phyloP scores from a whole-genome alignment of 2,888 invertebrate genomes.

The Polia nebulosa region DNA sequence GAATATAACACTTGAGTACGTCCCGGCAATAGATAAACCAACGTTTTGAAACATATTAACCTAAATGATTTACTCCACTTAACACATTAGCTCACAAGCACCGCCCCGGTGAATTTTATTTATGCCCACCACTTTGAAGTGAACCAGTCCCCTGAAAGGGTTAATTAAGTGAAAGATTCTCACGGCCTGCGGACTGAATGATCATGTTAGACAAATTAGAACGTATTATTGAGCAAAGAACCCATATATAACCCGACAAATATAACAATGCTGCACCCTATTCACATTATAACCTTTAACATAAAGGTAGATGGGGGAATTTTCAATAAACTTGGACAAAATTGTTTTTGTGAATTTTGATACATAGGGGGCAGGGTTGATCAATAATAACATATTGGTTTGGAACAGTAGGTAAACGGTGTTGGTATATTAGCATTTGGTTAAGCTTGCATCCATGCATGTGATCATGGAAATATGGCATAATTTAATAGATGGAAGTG shows the following conservation, averaged over 20 bases:
- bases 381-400: conserved; percentile 71
- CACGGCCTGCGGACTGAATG: conserved; percentile 81
- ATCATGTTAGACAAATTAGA: conserved; percentile 88
- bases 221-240: conserved; percentile 88
- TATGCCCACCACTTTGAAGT: conserved; percentile 85
- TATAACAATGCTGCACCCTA: conserved; percentile 57
- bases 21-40: conserved; percentile 47
- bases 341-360: conserved; percentile 37
- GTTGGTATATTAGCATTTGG: conserved; percentile 36
- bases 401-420: conserved; percentile 57
- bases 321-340: conserved; percentile 29
- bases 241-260: conserved; percentile 77
- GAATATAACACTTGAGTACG: conserved; percentile 46
- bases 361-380: conserved; percentile 57
- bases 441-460: conserved; percentile 25
- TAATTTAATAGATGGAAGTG: conserved; percentile 1
- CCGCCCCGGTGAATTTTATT: conserved; percentile 79
- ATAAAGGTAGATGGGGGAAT: conserved; percentile 43
- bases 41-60: conserved; percentile 75
- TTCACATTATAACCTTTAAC: conserved; percentile 39
- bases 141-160: conserved; percentile 84
- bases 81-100: conserved; percentile 76
- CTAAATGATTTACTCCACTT: conserved; percentile 79
- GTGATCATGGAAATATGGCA: not conserved
- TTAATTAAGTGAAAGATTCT: conserved; percentile 90